These are phyloP conservation scores for Hafferia zeledoni DNA, from an alignment of 2,797 vertebrate species.

Conservation along the genomic window DNA sequence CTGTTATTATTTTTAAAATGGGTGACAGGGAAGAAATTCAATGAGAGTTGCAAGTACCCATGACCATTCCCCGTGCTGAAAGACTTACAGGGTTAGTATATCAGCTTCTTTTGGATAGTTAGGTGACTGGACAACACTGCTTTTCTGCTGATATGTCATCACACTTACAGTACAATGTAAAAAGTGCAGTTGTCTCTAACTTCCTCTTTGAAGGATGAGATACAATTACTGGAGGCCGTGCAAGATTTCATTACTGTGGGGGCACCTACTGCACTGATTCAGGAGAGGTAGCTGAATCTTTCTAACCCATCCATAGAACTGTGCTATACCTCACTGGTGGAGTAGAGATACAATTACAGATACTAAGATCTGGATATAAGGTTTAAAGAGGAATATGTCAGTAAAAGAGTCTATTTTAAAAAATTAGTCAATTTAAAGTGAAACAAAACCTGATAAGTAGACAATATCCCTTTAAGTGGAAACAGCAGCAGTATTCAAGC, in stretches of 20 bases:
- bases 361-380: background rate
- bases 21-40: background rate
- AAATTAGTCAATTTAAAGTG: conserved; percentile 47
- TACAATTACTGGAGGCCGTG: background rate
- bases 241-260: background rate
- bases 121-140: background rate
- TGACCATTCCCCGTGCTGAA: background rate
- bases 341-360: conserved; percentile 47
- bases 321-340: background rate
- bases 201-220: background rate
- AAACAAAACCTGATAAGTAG: conserved; percentile 32
- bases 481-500: conserved; percentile 33
- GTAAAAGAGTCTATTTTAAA: conserved; percentile 4
- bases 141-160: background rate
- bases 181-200: rapidly evolving
- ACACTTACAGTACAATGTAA: background rate
- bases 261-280: background rate
- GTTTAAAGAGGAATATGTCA: background rate
- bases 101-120: background rate
- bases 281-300: background rate
- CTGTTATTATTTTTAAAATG: background rate
- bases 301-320: background rate
- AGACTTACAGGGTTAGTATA: background rate
- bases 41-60: background rate
- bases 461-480: conserved; percentile 44